phyloP scores from a whole-genome alignment of 1,140 invertebrate genomes.

The Cardiocondyla obscurior region DNA sequence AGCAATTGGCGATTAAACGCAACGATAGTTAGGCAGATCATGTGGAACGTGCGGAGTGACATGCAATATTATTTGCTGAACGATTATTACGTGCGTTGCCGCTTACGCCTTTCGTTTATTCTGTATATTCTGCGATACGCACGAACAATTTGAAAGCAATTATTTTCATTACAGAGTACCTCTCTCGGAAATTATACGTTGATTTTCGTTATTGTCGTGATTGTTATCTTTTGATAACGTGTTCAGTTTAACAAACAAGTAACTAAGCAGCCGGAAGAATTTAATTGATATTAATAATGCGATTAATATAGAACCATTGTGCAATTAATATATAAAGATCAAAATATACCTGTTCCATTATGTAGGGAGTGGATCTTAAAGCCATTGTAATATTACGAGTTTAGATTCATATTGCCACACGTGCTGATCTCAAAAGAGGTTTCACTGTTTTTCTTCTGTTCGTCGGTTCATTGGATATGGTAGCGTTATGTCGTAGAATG shows the following conservation, averaged over 20 bases:
- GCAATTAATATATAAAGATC: not conserved
- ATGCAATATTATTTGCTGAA: constrained; percentile 73
- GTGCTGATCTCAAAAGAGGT: constrained; percentile 6
- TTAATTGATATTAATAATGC: too few relatives aligned
- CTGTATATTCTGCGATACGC: constrained; percentile 42
- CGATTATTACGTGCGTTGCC: constrained; percentile 53
- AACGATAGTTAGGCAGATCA: constrained; percentile 44
- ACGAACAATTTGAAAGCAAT: constrained; percentile 73
- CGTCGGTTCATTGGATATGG: constrained; percentile 33
- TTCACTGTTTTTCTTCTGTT: constrained; percentile 9
- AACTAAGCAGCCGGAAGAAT: not conserved
- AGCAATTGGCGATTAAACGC: constrained; percentile 63
- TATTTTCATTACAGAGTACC: constrained; percentile 57
- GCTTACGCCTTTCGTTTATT: constrained; percentile 64
- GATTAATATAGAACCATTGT: not conserved
- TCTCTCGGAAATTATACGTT: constrained; percentile 36
- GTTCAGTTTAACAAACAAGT: not conserved
- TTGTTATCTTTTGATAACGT: not conserved
- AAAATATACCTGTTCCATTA: not conserved
- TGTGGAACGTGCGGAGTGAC: constrained; percentile 43
- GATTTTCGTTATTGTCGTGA: not conserved
- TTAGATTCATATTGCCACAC: not conserved
- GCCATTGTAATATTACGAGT: not conserved
- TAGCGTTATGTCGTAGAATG: constrained; percentile 40
- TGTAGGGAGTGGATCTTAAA: not conserved